Conservation (phyloP, 2,113 vertebrate species). For the Phasianus colchicus region DNA sequence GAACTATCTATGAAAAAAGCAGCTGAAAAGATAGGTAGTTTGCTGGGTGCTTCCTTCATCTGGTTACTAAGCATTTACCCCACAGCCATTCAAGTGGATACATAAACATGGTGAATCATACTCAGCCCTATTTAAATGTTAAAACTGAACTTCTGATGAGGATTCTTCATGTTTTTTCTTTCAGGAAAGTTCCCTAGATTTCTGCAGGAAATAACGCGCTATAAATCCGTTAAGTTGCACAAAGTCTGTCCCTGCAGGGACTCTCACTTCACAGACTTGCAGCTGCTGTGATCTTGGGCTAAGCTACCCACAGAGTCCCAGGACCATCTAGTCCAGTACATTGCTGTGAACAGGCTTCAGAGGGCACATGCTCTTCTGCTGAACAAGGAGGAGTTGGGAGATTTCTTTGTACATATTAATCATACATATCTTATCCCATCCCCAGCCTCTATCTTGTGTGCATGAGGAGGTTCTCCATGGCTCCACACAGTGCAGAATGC, state of each 20-base stretch:
- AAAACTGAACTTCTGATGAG: slow-evolving; percentile 40
- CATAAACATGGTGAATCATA: background rate
- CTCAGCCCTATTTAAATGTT: background rate
- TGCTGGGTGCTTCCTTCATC: background rate
- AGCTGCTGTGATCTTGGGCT: background rate
- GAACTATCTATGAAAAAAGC: background rate
- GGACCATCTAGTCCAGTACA: too few species aligned
- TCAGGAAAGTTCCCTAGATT: background rate
- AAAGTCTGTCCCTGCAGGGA: background rate
- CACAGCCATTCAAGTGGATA: background rate
- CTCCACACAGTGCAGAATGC: background rate
- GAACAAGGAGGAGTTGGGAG: background rate
- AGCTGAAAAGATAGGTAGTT: background rate
- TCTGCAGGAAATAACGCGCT: background rate
- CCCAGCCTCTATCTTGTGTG: background rate
- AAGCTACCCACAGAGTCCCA: background rate
- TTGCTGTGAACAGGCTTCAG: background rate
- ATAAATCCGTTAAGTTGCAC: background rate
- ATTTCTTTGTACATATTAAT: background rate
- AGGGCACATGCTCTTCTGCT: background rate
- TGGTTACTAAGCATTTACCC: background rate
- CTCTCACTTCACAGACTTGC: background rate
- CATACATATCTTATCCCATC: background rate
- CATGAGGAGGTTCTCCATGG: background rate
- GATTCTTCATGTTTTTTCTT: background rate